Base-by-base conservation (phyloP, 2,113 vertebrate species). In the Channa argus region DNA sequence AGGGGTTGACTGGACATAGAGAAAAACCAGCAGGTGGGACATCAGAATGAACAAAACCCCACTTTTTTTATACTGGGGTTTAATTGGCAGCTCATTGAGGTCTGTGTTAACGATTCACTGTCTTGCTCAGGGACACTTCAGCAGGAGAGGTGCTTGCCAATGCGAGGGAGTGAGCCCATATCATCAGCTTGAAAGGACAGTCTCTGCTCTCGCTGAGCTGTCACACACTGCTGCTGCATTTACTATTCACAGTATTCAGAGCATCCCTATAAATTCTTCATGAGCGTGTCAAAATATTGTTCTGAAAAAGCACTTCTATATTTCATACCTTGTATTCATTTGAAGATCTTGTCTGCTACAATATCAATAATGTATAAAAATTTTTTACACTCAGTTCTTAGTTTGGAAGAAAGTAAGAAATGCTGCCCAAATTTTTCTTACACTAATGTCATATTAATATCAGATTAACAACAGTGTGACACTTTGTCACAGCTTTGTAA, bases 211-310 rank as follows among this genome's bases (percentile, higher is more conserved):
- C 46, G 4, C 54, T 5, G 63, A 60, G 63, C 14, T n/a, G 3
- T 60, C 33, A 5, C 53, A 5, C 53, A 73, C 79, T 51, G 69
- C 73, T 50, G 45, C 70, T 49, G 45, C 44, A 45, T 85, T 80
- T 74, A 63, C 63, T 50, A 51, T 37, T 73, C 58, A 38, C 58
- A 56, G 51, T 37, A 69, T 77, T 78, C 58, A 46, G 9, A 68
- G 63, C 64, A 14, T 71, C 67, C 54, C 64, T 33, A 59, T 85
- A 41, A 84, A 88, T 84, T 77, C 59, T 77, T 66, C 49, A 84
- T 74, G 71, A 82, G 66, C 39, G 1, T 58, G 68, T 87, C 79
- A 69, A 71, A 86, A 81, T 64, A 74, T 79, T 83, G 75, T 63
- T 24, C 7, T n/a, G 61, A 68, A 77, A 71, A 52, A 33, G 9